Conservation (phyloP, 2,888 invertebrate species). For the Microctonus aethiopoides region DNA sequence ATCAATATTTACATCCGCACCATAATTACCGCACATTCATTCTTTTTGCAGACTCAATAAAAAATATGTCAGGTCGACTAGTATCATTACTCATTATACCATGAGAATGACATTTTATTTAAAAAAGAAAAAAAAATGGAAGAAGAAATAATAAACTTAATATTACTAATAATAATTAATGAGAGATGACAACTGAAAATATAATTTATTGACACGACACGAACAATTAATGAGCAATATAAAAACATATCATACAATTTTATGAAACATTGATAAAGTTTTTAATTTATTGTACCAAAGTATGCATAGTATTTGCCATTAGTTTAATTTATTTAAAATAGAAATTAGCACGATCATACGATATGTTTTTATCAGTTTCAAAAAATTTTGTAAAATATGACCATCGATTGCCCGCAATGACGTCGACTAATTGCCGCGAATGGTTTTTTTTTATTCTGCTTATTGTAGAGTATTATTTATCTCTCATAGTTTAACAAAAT, state of each 20-base stretch:
- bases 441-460: not conserved
- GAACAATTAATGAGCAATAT: not conserved
- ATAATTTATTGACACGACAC: not conserved
- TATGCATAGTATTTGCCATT: not conserved
- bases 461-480: not conserved
- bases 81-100: conserved; percentile 53
- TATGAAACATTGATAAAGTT: not conserved
- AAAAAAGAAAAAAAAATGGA: not conserved
- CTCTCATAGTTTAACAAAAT: not conserved
- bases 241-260: not conserved
- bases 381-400: conserved; percentile 1
- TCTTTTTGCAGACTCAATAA: conserved; percentile 36
- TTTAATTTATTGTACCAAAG: not conserved
- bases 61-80: conserved; percentile 54
- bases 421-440: conserved; percentile 9
- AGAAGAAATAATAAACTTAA: not conserved
- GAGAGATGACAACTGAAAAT: not conserved
- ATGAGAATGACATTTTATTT: conserved; percentile 11
- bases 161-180: not conserved
- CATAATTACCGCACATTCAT: conserved; percentile 37
- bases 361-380: not conserved
- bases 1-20: conserved; percentile 12
- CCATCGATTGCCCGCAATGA: conserved; percentile 28
- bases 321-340: no score
- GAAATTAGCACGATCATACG: not conserved